Percentiles rank a stretch among this genome's conserved stretches.
phyloP scores from a whole-genome alignment of 2,113 vertebrate species.

The Otolemur garnettii region DNA sequence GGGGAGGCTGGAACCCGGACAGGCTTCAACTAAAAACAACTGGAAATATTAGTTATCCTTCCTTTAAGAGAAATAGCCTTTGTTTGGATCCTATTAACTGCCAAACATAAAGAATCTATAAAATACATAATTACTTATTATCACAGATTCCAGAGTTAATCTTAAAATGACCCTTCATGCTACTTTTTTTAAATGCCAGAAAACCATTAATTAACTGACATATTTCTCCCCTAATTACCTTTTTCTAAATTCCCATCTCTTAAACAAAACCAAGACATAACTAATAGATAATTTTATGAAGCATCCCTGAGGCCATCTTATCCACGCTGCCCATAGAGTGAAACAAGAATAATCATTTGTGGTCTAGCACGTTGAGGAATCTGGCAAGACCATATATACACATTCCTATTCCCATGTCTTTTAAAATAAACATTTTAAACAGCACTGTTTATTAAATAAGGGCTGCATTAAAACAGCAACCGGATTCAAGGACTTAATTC shows the following conservation, averaged over 20 bases:
- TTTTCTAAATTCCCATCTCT: slow-evolving; percentile 31
- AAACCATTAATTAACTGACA: slow-evolving; percentile 23
- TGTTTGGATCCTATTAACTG: not conserved
- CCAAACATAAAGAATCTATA: slow-evolving; percentile 43
- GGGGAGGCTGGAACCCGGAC: not conserved
- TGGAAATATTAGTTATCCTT: slow-evolving; percentile 57
- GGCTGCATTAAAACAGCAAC: slow-evolving; percentile 34
- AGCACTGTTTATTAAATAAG: slow-evolving; percentile 34
- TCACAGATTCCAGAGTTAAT: not conserved
- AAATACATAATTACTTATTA: not conserved
- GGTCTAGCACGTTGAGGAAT: not conserved
- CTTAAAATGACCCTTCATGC: slow-evolving; percentile 36
- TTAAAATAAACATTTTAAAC: slow-evolving; percentile 59
- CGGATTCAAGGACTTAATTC: slow-evolving; percentile 52
- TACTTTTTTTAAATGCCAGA: slow-evolving; percentile 58
- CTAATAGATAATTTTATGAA: slow-evolving; percentile 61
- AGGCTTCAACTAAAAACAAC: not conserved
- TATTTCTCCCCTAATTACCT: slow-evolving; percentile 55
- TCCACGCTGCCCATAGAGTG: slow-evolving; percentile 18
- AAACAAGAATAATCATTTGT: slow-evolving; percentile 59
- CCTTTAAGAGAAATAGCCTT: not conserved
- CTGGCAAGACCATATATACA: not conserved
- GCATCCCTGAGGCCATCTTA: slow-evolving; percentile 44
- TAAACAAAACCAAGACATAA: slow-evolving; percentile 62
- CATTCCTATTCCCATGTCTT: not conserved